Evolutionary conservation across 1,140 invertebrate genomes (phyloP), one percentile per base, ranked within the genome.

Genomic region (Drosophila nasuta): DNA sequence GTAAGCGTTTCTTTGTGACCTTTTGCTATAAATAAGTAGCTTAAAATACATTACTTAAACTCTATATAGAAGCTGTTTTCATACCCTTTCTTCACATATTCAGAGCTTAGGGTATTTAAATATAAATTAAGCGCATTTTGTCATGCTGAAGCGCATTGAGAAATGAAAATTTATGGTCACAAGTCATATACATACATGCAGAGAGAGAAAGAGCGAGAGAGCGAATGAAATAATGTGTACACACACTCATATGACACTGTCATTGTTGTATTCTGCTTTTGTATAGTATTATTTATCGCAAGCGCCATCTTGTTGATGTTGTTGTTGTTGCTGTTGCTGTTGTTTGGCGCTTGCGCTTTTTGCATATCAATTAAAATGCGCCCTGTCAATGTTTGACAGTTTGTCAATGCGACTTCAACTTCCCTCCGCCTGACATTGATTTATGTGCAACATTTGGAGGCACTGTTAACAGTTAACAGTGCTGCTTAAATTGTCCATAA

Each of bases 321-420:
- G n/a, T 54, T 35, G 52, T 5, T n/a, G 43, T 15, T 62, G 48
- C 49, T 63, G 54, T 48, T 77, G 45, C 48, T 59, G 51, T 65
- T 65, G 43, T 45, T 25, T 89, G 85, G 85, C 86, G 85, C 86
- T 89, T 89, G 85, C 85, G 85, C 86, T 85, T 89, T 87, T 89
- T 90, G 86, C 88, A 88, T 91, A 91, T 91, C 88, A 91, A 91
- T 91, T 91, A 91, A 88, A 88, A 74, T 74, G 71, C 65, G 57
- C 65, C 82, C 85, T 82, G 82, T 87, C 87, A 91, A 88, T 87
- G 83, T 91, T 82, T 91, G 88, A 91, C 88, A 91, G 88, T 91
- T 85, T 91, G 88, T 91, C 88, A 91, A 88, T 91, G 77, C 77
- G 76, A 51, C 80, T 8, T 8, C 43, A 66, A 35, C 10, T 67